Percentiles rank a stretch among this genome's conserved stretches.
Evolutionary conservation across 2,797 vertebrate genomes (phyloP).

Genomic region (Sebastes alutus): DNA sequence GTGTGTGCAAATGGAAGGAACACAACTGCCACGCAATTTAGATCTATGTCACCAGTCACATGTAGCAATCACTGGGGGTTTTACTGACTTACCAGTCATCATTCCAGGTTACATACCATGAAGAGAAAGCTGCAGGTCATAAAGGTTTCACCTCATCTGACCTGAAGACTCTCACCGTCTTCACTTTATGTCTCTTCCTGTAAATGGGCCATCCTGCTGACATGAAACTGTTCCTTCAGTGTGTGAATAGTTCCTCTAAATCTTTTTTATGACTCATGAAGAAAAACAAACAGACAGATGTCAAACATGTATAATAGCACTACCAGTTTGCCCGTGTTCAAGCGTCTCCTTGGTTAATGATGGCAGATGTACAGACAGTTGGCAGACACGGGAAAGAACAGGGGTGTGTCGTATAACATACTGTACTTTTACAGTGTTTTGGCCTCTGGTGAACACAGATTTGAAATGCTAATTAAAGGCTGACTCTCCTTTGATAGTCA

Average conservation of each 20-base stretch:
- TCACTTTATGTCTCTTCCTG: background rate
- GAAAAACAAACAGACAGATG: background rate
- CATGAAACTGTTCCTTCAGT: background rate
- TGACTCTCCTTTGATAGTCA: background rate
- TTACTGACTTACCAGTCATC: background rate
- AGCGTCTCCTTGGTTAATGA: background rate
- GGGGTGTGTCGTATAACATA: slow-evolving; percentile 8
- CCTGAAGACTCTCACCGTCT: background rate
- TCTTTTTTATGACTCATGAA: background rate
- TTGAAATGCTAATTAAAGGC: slow-evolving; percentile 17
- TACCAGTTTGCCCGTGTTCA: background rate
- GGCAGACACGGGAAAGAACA: background rate
- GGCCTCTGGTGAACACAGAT: background rate
- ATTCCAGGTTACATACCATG: background rate
- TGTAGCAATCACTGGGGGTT: background rate
- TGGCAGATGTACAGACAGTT: background rate
- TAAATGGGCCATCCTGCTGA: background rate
- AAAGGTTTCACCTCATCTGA: background rate
- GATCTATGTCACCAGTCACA: background rate
- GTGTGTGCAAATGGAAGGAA: too few species aligned
- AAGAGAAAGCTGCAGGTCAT: background rate
- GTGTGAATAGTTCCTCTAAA: background rate
- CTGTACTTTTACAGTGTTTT: slow-evolving; percentile 8
- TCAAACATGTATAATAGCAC: background rate
- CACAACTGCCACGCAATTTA: too few species aligned